A percentile compares a stretch with the other conserved stretches of the same genome.
These are phyloP conservation scores for Garrulus glandarius DNA, from an alignment of 2,797 vertebrate genomes.

Conservation along the genomic window DNA sequence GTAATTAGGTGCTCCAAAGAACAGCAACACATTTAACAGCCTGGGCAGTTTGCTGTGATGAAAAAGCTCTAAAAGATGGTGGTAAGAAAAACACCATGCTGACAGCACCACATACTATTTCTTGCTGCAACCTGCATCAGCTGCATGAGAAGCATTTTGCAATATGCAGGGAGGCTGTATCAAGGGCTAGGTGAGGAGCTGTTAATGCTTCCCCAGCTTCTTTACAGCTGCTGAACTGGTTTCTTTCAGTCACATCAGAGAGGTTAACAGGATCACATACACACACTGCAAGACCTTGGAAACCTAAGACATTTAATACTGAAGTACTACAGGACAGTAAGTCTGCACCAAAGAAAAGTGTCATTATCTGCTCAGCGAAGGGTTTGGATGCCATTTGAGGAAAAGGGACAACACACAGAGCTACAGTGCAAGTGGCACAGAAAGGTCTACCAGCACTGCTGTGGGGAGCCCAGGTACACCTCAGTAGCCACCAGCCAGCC, in stretches of 20 bases:
- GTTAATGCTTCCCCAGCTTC: neutral
- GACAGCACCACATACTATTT: neutral
- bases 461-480: neutral
- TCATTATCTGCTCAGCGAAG: neutral
- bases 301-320: neutral
- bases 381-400: neutral
- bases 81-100: neutral
- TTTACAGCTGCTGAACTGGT: neutral
- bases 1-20: neutral
- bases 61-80: neutral
- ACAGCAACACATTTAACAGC: neutral
- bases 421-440: neutral
- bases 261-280: neutral
- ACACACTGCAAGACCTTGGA: neutral
- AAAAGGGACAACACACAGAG: rapidly evolving
- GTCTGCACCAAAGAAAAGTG: neutral
- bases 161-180: neutral
- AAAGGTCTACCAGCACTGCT: neutral
- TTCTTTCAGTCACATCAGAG: neutral
- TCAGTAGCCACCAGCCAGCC: neutral
- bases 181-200: neutral
- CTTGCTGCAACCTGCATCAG: neutral
- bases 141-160: neutral
- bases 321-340: neutral
- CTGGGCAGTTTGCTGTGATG: neutral